Evolutionary conservation across 2,888 invertebrate species (phyloP).

Genomic region (Agriopis aurantiaria): DNA sequence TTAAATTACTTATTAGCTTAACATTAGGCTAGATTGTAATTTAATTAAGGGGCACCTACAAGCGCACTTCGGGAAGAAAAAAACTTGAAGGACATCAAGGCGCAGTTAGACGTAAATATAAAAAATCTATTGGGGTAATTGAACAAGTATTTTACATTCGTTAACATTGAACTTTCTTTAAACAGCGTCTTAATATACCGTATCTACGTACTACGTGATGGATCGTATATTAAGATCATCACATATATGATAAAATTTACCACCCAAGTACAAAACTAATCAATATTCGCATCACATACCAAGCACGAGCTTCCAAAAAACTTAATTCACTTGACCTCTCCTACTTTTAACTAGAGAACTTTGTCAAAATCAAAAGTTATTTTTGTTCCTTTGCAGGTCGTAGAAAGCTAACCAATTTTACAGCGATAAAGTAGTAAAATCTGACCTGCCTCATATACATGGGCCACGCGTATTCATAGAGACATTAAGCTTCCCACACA

Average conservation of each 20-base stretch:
- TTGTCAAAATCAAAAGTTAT: conserved; percentile 11
- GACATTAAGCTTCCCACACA: conserved; percentile 77
- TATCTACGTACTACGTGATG: conserved; percentile 11
- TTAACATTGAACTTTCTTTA: too few relatives aligned
- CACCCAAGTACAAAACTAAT: conserved; percentile 44
- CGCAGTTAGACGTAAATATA: too few relatives aligned
- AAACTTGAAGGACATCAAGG: too few relatives aligned
- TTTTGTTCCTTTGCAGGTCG: not conserved
- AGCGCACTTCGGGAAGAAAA: too few relatives aligned
- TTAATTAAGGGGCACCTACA: too few relatives aligned
- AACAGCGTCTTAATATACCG: not conserved
- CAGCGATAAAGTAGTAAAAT: conserved; percentile 5
- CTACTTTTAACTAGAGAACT: conserved; percentile 1
- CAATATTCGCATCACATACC: conserved; percentile 55
- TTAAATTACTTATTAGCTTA: too few relatives aligned
- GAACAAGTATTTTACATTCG: too few relatives aligned
- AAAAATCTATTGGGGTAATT: too few relatives aligned
- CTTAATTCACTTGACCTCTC: conserved; percentile 50
- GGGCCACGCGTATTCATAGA: conserved; percentile 64
- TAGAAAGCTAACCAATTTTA: not conserved
- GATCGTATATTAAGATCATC: conserved; percentile 10
- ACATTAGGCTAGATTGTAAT: too few relatives aligned
- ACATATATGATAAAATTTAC: conserved; percentile 30
- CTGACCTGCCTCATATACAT: conserved; percentile 18
- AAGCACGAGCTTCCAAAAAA: conserved; percentile 49